Evolutionary conservation across 2,888 invertebrate genomes (phyloP).

Genomic region (Gymnosoma rotundatum): DNA sequence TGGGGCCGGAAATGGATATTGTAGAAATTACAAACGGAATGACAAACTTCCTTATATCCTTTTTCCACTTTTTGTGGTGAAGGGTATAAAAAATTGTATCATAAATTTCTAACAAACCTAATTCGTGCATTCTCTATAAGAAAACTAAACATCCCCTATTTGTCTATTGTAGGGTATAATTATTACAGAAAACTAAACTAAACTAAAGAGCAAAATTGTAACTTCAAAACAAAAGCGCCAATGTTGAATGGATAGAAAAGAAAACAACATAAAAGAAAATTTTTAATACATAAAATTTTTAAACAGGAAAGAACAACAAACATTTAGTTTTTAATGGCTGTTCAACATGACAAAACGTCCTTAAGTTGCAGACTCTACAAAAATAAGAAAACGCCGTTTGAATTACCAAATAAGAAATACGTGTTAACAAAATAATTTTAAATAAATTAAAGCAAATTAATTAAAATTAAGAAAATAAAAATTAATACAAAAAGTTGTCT

Average conservation of each 20-base stretch:
- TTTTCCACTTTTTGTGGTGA: no score
- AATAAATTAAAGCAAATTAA: background rate
- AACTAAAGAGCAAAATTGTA: slow-evolving; percentile 32
- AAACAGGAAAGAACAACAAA: slow-evolving; percentile 39
- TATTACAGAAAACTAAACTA: slow-evolving; percentile 26
- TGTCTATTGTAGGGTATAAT: slow-evolving; percentile 34
- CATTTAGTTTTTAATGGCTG: slow-evolving; percentile 61
- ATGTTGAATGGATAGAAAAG: slow-evolving; percentile 46
- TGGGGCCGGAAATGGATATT: no score
- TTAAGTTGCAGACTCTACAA: slow-evolving; percentile 23
- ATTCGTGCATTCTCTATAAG: background rate
- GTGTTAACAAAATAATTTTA: slow-evolving; percentile 17
- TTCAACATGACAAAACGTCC: slow-evolving; percentile 64
- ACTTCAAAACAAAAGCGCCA: slow-evolving; percentile 29
- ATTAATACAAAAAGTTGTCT: slow-evolving; percentile 22
- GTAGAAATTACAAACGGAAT: no score
- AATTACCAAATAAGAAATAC: slow-evolving; percentile 18
- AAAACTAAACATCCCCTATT: slow-evolving; percentile 34
- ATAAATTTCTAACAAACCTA: background rate
- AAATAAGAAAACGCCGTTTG: background rate
- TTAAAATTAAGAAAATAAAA: background rate
- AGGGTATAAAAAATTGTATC: no score
- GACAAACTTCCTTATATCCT: no score
- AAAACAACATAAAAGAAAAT: slow-evolving; percentile 54
- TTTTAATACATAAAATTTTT: slow-evolving; percentile 49